Evolutionary conservation across 2,113 vertebrate genomes (phyloP), one percentile per base, ranked within the genome.

Genomic region (Tychaedon coryphoeus): DNA sequence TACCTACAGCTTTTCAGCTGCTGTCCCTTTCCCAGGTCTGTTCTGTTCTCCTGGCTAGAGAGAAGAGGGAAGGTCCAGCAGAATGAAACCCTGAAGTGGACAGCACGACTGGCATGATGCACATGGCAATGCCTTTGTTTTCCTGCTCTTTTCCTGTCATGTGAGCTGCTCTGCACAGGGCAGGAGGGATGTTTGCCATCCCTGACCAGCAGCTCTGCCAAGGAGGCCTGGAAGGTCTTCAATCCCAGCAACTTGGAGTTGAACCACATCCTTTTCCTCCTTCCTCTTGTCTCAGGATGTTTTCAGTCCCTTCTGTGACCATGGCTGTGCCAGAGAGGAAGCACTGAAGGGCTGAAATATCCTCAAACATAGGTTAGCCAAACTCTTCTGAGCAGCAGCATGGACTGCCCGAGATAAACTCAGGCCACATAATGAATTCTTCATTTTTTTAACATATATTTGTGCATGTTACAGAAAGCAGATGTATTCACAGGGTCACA

Each of bases 251-350:
- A 19, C 54, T 45, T 92, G 75, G 62, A 86, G 23, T n/a, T 69
- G 48, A 54, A 82, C n/a, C 72, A 93, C 73, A 91, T 94, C 86
- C 50, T 71, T 56, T 91, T 90, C 88, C 82, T 90, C 14, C 26
- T 82, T 95, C 58, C 51, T 71, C 31, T 91, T 12, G 0, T 86
- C 61, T 76, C 85, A 90, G 74, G 66, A 91, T 86, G 73, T 67
- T 83, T 93, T 91, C 33, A 22, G 28, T 69, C 47, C 40, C 57
- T 4, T 12, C 56, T 77, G 57, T 51, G 81, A 80, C 25, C 1
- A 0, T 58, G 38, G 15, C 58, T 71, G 34, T 56, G 70, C 76
- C 61, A 66, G 61, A 91, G 50, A 81, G 80, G 92, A 95, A 94
- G 53, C 2, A 1, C 38, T 36, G 54, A 50, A 83, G n/a, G 81